Conservation (phyloP, 30 jellyfish, hydroid and myxozoan genomes). For the Aurelia aurita region DNA sequence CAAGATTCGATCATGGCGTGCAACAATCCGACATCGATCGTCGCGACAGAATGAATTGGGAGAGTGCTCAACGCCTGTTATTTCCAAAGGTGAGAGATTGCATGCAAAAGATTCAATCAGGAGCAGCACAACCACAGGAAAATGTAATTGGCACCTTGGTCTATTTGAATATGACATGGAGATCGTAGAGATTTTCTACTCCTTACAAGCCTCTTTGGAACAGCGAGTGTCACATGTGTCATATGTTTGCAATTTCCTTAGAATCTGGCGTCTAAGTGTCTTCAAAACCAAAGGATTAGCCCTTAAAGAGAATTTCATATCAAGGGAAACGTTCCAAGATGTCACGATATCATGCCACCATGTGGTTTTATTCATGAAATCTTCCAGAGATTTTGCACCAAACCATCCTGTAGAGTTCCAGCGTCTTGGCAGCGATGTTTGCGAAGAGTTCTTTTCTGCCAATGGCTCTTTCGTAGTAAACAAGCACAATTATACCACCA, state of each 20-base stretch:
- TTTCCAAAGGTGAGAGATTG: constrained; percentile 33
- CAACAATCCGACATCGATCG: constrained; percentile 10
- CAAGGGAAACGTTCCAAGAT: constrained; percentile 46
- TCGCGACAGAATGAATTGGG: constrained; percentile 51
- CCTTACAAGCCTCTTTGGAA: background rate
- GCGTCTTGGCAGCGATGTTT: constrained; percentile 3
- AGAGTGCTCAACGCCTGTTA: constrained; percentile 25
- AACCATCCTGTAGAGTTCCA: constrained; percentile 2
- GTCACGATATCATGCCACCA: constrained; percentile 16
- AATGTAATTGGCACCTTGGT: constrained; percentile 4
- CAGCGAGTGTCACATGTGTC: constrained; percentile 26
- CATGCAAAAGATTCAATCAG: constrained; percentile 6
- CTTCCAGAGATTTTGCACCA: constrained; percentile 25
- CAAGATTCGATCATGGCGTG: no score
- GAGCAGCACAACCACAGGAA: constrained; percentile 26
- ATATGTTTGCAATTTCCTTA: background rate
- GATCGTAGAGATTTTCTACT: constrained; percentile 32
- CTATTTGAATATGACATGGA: background rate
- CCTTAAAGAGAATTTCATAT: constrained; percentile 10
- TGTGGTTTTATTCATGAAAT: constrained; percentile 8
- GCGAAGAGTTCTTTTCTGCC: constrained; percentile 28
- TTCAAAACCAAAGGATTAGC: background rate
- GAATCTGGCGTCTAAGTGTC: constrained; percentile 32
- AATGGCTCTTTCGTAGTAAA: constrained; percentile 27
- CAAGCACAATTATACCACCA: background rate